Evolutionary conservation across 2,797 vertebrate species (phyloP).

Genomic region (Hapalemur alaotrensis): DNA sequence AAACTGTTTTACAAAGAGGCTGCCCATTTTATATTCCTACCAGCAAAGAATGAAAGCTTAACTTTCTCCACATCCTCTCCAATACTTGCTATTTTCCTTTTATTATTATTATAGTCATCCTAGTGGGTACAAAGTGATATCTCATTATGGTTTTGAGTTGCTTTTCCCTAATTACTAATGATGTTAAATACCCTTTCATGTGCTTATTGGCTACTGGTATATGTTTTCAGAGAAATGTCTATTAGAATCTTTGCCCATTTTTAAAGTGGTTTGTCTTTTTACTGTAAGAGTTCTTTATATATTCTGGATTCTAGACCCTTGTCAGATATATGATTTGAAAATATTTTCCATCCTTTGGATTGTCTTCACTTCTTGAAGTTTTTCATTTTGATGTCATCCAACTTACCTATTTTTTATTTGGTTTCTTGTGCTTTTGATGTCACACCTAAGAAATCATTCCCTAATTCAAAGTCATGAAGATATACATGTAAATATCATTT

Average conservation of each 20-base stretch:
- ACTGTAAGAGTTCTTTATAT: background rate
- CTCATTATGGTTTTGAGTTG: background rate
- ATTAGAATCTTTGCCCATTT: background rate
- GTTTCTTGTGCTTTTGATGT: background rate
- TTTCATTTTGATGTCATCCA: conserved; percentile 9
- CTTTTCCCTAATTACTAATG: background rate
- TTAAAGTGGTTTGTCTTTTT: background rate
- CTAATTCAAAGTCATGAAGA: background rate
- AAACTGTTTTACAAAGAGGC: background rate
- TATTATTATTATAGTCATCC: background rate
- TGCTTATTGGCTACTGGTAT: background rate
- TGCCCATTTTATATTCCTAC: background rate
- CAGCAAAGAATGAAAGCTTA: background rate
- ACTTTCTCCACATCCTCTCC: background rate
- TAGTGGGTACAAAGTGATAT: background rate
- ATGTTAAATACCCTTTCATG: background rate
- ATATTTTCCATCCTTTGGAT: background rate
- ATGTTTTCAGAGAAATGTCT: background rate
- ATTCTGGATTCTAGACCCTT: background rate
- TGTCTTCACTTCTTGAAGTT: background rate
- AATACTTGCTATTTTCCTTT: background rate
- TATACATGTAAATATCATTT: background rate
- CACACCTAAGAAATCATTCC: background rate
- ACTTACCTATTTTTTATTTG: background rate
- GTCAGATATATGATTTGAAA: background rate